These are phyloP conservation scores for Bombylius major DNA, from an alignment of 2,888 invertebrate genomes.

Conservation along the genomic window DNA sequence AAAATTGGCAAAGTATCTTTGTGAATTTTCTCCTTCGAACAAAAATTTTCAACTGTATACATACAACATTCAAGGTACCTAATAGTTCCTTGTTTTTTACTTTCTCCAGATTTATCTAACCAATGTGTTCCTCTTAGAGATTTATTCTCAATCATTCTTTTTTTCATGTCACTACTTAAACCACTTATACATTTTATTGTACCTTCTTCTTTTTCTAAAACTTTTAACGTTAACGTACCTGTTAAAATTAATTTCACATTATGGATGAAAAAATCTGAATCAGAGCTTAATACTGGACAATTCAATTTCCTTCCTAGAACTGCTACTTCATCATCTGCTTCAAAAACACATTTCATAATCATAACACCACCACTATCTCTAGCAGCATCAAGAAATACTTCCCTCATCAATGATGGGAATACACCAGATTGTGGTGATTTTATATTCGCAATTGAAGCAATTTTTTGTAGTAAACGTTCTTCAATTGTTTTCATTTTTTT, in stretches of 20 bases:
- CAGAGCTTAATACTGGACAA: conserved; percentile 82
- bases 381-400: conserved; percentile 61
- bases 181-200: not conserved
- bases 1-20: conserved; percentile 60
- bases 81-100: conserved; percentile 18
- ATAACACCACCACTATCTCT: conserved; percentile 51
- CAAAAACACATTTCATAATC: conserved; percentile 65
- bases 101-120: not conserved
- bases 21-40: conserved; percentile 49
- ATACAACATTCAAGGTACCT: conserved; percentile 49
- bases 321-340: conserved; percentile 83
- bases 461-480: conserved; percentile 45
- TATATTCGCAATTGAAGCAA: conserved; percentile 43
- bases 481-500: conserved; percentile 57
- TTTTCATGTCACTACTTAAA: conserved; percentile 22
- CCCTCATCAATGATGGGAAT: conserved; percentile 63
- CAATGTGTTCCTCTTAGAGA: not conserved
- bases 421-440: conserved; percentile 46
- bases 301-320: conserved; percentile 60
- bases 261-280: conserved; percentile 89
- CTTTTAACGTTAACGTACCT: conserved; percentile 46
- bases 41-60: conserved; percentile 57
- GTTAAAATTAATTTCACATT: conserved; percentile 73
- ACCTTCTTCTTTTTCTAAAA: conserved; percentile 20
- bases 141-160: conserved; percentile 23